A percentile compares a stretch with the other conserved stretches of the same genome.
Conservation (phyloP, 2,888 invertebrate species). For the Cylindroiulus punctatus region DNA sequence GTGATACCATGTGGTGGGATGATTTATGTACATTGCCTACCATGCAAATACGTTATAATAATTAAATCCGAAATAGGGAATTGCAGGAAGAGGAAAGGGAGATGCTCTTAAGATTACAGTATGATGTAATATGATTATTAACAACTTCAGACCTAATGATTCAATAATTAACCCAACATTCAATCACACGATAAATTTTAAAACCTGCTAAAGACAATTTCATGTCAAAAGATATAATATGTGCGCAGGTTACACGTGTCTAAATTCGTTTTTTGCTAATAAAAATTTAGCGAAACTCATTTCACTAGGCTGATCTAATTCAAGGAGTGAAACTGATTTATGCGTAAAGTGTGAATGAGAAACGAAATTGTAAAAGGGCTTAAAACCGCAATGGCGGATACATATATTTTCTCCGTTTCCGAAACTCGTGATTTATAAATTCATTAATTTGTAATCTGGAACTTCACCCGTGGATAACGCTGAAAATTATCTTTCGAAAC, state of each 20-base stretch:
- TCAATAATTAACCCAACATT: too few relatives aligned
- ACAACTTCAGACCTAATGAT: too few relatives aligned
- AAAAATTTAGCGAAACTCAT: neutral
- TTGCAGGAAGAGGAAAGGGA: too few relatives aligned
- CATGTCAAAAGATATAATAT: too few relatives aligned
- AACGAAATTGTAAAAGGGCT: neutral
- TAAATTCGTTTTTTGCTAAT: neutral
- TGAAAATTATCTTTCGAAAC: neutral
- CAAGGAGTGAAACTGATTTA: neutral
- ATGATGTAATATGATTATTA: too few relatives aligned
- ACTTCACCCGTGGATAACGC: neutral
- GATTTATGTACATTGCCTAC: too few relatives aligned
- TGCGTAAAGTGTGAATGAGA: neutral
- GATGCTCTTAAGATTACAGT: too few relatives aligned
- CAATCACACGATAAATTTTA: too few relatives aligned
- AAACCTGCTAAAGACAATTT: too few relatives aligned
- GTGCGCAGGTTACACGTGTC: neutral
- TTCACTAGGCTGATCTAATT: neutral
- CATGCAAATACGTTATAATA: too few relatives aligned
- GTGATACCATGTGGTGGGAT: too few relatives aligned
- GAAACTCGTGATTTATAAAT: slow-evolving; percentile 16
- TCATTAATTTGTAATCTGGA: slow-evolving; percentile 4
- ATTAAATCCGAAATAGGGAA: too few relatives aligned
- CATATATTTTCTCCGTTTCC: neutral
- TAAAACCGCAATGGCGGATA: neutral